These are phyloP conservation scores for Malacoctenus gilli DNA, from an alignment of 2,797 vertebrate genomes.

Conservation along the genomic window DNA sequence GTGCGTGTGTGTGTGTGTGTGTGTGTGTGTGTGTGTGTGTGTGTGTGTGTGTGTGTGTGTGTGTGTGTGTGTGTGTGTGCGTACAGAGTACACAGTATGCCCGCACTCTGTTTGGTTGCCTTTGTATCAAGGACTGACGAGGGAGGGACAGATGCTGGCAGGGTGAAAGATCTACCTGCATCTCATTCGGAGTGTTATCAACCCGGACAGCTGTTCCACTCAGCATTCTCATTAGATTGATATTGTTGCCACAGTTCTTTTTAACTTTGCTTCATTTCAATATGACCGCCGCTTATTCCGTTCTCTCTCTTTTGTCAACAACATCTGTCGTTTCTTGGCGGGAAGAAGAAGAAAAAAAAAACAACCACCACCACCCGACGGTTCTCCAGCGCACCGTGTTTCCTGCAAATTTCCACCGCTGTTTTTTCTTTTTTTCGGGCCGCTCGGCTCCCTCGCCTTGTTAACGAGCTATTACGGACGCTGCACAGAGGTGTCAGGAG, in stretches of 20 bases:
- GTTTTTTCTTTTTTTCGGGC: conserved; percentile 21
- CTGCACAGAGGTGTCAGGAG: conserved; percentile 35
- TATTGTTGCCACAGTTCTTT: conserved; percentile 67
- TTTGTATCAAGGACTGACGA: conserved; percentile 63
- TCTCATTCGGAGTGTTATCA: conserved; percentile 58
- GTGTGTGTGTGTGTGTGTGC: conserved; percentile 34
- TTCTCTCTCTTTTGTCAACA: conserved; percentile 68
- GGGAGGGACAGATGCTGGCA: conserved; percentile 65
- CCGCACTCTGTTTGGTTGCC: conserved; percentile 51
- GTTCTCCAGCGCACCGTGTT: conserved; percentile 5
- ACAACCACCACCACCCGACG: neutral
- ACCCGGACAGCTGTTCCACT: conserved; percentile 76
- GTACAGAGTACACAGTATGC: conserved; percentile 42
- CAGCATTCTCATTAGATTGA: conserved; percentile 74
- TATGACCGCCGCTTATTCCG: conserved; percentile 58
- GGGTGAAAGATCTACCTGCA: conserved; percentile 72
- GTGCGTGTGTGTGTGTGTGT: neutral
- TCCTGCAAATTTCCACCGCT: conserved; percentile 33
- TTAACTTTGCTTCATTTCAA: conserved; percentile 60
- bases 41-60: conserved; percentile 26
- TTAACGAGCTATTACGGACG: conserved; percentile 55
- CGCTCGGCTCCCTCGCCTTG: conserved; percentile 30
- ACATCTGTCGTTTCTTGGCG: conserved; percentile 67
- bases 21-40: conserved; percentile 14
- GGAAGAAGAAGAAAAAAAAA: too few relatives aligned